A percentile compares a stretch with the other conserved stretches of the same genome.
These are phyloP conservation scores for Premnoplex brunnescens DNA, from an alignment of 2,797 vertebrate genomes.

Conservation along the genomic window DNA sequence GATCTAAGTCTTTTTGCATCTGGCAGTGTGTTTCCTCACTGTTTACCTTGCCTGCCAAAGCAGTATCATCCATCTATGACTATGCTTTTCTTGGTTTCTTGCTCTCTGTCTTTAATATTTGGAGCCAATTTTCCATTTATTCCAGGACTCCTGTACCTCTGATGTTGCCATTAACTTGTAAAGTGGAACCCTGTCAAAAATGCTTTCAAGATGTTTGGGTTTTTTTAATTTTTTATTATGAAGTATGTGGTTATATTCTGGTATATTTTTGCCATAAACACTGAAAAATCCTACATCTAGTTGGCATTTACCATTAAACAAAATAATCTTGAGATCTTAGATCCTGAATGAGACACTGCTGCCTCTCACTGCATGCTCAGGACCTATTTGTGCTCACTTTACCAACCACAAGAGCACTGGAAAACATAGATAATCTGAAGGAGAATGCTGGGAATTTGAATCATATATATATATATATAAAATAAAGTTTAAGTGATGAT, in stretches of 20 bases:
- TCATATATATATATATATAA: not conserved
- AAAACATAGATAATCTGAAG: not conserved
- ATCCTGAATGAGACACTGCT: not conserved
- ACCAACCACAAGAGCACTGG: not conserved
- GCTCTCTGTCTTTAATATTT: constrained; percentile 55
- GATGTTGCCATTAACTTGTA: constrained; percentile 69
- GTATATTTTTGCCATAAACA: constrained; percentile 35
- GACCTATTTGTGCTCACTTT: not conserved
- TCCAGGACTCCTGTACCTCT: constrained; percentile 54
- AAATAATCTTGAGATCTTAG: not conserved
- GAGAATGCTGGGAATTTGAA: not conserved
- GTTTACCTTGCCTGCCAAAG: constrained; percentile 68
- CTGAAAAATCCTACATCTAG: constrained; percentile 2
- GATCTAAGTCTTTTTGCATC: constrained; percentile 68
- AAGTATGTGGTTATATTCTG: not conserved
- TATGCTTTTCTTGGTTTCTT: constrained; percentile 67
- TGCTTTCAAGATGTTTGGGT: constrained; percentile 67
- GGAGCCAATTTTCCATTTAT: constrained; percentile 72
- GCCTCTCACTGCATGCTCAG: not conserved
- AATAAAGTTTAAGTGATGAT: not conserved
- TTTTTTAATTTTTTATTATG: not conserved
- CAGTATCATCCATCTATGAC: constrained; percentile 63
- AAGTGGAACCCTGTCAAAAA: constrained; percentile 73
- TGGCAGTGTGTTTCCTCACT: constrained; percentile 57
- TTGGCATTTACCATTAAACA: not conserved